Conservation (phyloP, 2,797 vertebrate species). For the Catharus ustulatus region DNA sequence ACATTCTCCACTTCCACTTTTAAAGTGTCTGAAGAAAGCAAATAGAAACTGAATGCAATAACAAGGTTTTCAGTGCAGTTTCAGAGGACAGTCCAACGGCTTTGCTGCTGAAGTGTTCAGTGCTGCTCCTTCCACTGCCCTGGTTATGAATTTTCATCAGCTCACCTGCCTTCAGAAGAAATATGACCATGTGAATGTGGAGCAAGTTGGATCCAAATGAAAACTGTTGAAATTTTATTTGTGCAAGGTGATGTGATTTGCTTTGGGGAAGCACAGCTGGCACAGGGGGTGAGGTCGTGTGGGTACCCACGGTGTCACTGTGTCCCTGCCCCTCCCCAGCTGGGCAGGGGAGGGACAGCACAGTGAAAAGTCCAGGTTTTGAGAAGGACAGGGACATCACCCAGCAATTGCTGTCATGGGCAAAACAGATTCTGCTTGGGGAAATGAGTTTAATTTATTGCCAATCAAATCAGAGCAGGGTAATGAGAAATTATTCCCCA, state of each 20-base stretch:
- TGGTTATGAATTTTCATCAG: neutral
- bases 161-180: neutral
- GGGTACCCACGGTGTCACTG: no score
- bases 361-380: fast-evolving
- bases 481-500: neutral
- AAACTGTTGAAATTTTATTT: neutral
- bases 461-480: neutral
- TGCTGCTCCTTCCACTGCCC: neutral
- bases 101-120: neutral
- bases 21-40: neutral
- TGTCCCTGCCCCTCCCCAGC: neutral
- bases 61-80: neutral
- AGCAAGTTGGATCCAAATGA: neutral
- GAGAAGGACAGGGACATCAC: neutral
- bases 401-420: fast-evolving
- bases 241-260: neutral
- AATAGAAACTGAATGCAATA: neutral
- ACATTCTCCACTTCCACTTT: neutral
- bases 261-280: neutral
- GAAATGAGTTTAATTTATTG: neutral
- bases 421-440: neutral
- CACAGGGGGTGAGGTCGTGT: neutral
- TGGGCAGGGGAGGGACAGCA: neutral
- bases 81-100: neutral
- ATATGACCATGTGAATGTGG: fast-evolving